Evolutionary conservation across 2,113 vertebrate species (phyloP), one percentile per base, ranked within the genome.

Genomic region (Lepisosteus oculatus): DNA sequence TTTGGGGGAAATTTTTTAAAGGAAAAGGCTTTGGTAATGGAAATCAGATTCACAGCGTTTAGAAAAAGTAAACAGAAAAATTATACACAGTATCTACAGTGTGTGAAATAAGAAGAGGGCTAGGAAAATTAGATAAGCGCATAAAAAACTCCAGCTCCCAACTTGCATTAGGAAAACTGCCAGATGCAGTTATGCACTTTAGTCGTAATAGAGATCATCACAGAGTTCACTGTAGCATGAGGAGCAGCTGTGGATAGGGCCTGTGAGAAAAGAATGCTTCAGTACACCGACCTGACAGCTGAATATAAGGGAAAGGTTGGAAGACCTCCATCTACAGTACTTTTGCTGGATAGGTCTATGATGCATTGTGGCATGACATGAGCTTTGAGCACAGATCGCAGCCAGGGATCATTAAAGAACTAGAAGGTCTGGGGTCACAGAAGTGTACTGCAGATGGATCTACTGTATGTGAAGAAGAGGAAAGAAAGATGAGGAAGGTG

Each of bases 281-380:
- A 76, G 68, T 74, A 44, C 65, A 65, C 74, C 72, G 72, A 76
- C 70, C 74, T 83, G 77, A 79, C 75, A 69, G 70, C 75, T 71
- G 56, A 72, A 54, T 45, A 67, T 6, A 51, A 9, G 68, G 71
- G 45, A 43, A 61, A 41, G 69, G 47, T 67, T 8, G 56, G 69
- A 47, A 41, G 59, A 51, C 51, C 72, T 51, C 71, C 76, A 64
- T 63, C 70, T 15, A 55, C 67, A 61, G 68, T 70, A 67, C 77
- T 83, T 80, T 80, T 73, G 76, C 76, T 76, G 43, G 9, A 6
- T 41, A 6, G 74, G 69, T 77, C 72, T 13, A 69, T 65, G 74
- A 75, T 74, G 75, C 67, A 68, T 76, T 73, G 42, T 57, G 68
- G 29, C 63, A 42, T 65, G 76, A 74, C 74, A 72, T 71, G 61